Evolutionary conservation across 2,797 vertebrate genomes (phyloP), one percentile per base, ranked within the genome.

Genomic region (Falco biarmicus): DNA sequence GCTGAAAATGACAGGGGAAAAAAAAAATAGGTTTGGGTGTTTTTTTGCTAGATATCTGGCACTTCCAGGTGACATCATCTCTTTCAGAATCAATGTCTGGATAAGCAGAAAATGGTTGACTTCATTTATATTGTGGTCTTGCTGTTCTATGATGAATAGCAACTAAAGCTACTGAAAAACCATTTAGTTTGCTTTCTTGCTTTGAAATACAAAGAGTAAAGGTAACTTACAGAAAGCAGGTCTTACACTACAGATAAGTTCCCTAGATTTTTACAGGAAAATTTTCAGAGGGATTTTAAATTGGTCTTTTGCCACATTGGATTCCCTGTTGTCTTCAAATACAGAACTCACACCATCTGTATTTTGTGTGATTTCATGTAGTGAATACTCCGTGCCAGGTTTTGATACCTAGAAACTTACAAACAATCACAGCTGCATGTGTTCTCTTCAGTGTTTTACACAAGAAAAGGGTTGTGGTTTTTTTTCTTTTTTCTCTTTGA

Each of bases 151-250:
- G 31, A 59, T 93, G 90, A 93, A 63, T 83, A 74, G 66, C 78
- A 95, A 77, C 78, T 66, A 45, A 89, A 64, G 41, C 59, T 87
- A n/a, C 73, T 90, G 92, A 84, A 95, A 97, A 92, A 89, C 66
- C 48, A 84, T 68, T 95, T 94, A 56, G 48, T 93, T 95, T 96
- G 56, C 74, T 83, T 81, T 91, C 91, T 80, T 90, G 71, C 69
- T 79, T 77, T 93, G 83, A 96, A 93, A 76, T 79, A 51, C n/a
- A 64, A 77, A 85, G 64, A 87, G 54, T 84, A 84, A 82, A 51
- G 13, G 37, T 76, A 93, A 53, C 70, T 39, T 60, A 65, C 48
- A 53, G 78, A 68, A 75, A 87, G 34, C n/a, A 85, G 37, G 9
- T 68, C 24, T 83, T 48, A 6, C 8, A 4, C 47, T 90, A 45